Percentiles rank a stretch among this genome's conserved stretches.
Conservation (phyloP, 2,797 vertebrate genomes). For the Ataeniobius toweri region DNA sequence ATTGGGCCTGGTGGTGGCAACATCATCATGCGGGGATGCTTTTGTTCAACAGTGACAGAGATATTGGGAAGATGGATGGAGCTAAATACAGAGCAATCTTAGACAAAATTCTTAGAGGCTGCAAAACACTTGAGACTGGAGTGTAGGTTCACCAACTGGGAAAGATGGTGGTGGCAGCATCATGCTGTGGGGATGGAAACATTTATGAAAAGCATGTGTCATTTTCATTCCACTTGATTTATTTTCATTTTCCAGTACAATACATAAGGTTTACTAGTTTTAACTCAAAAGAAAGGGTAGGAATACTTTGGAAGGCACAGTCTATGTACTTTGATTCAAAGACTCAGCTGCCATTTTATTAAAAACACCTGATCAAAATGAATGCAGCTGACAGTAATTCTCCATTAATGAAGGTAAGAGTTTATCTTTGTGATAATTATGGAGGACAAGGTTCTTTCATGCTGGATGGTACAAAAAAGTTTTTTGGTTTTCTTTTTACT, state of each 20-base stretch:
- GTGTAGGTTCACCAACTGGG: neutral
- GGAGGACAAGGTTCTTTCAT: slow-evolving; percentile 10
- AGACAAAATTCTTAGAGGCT: neutral
- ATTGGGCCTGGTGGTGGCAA: no score
- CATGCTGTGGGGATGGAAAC: neutral
- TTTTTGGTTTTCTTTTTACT: neutral
- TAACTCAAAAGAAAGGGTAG: neutral
- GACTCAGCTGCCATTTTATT: slow-evolving; percentile 45
- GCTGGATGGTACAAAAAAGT: neutral
- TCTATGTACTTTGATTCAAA: neutral
- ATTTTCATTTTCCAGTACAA: neutral
- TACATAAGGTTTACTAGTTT: neutral
- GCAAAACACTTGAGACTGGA: neutral
- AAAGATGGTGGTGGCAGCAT: neutral
- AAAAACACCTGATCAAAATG: neutral
- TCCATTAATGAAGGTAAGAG: neutral
- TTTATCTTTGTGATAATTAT: neutral
- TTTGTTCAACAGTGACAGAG: no score
- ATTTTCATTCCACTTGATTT: neutral
- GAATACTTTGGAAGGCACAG: neutral
- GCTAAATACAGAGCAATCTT: neutral
- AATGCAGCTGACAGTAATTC: neutral
- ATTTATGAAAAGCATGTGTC: neutral
- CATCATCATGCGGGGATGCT: no score
- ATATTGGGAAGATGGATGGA: neutral